Base-by-base conservation (phyloP, 2,888 invertebrate species). In the Liposcelis brunnea region DNA sequence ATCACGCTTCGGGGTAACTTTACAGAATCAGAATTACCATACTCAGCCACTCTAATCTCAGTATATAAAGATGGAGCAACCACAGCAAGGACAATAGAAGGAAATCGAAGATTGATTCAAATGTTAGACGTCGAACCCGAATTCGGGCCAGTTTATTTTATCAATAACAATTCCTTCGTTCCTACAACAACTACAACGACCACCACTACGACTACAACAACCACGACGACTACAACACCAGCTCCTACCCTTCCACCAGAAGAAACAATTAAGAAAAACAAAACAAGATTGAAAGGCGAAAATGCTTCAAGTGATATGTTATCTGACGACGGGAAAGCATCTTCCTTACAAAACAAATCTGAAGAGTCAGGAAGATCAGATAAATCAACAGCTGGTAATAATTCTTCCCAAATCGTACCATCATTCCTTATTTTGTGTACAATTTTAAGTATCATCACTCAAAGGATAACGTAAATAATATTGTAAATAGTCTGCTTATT, bases 111-210 rank as follows among this genome's bases (percentile, higher is more conserved):
- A 18, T 82, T 83, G 58, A 70, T 73, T 47, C 74, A 72, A 12
- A 66, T 83, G 58, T 63, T 68, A 51, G 79, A 83, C 56, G 72
- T 86, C 1, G 71, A 70, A 52, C 72, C 80, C 5, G 73, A 78
- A 52, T 80, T 78, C 53, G 79, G 82, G n/a, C 77, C 77, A 21
- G 71, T 80, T 42, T 89, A 82, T 60, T 87, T 75, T 63, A 61
- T 81, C 21, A 49, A 37, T 69, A 87, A 87, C 60, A 74, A 78
- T 53, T 79, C 74, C 12, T 61, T 80, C 34, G 81, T 86, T 15
- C 86, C 87, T 2, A 84, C 83, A 10, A 85, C 80, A 0, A 75
- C 76, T 0, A 72, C 77, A 0, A 68, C 70, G 1, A 67, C 69
- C 0, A 58, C 61, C 1, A 56, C 57, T 6, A 58, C 58, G 1